Evolutionary conservation across 1,140 invertebrate genomes (phyloP).

Genomic region (Semibalanus balanoides): DNA sequence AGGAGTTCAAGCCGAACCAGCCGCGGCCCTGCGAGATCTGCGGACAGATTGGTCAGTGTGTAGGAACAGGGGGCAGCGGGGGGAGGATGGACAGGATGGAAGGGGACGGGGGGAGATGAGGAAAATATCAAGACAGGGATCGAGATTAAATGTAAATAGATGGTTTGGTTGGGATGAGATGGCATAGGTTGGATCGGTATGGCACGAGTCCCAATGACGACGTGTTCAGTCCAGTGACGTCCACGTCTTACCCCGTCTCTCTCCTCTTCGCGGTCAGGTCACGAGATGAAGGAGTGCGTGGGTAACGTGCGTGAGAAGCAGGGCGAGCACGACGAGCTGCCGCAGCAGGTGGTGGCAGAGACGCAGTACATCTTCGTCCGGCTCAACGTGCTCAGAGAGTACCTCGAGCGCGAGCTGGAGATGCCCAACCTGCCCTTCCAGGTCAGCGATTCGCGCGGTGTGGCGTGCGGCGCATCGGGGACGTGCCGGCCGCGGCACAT

Average conservation of each 20-base stretch:
- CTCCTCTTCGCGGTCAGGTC: conserved; percentile 41
- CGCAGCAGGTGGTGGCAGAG: conserved; percentile 44
- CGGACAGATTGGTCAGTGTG: conserved; percentile 60
- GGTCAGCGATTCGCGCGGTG: conserved; percentile 30
- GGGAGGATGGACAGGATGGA: no score
- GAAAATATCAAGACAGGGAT: no score
- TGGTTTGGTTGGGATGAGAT: no score
- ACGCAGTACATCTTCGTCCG: conserved; percentile 79
- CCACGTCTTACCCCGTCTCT: background rate
- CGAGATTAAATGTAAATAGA: no score
- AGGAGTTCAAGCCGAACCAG: conserved; percentile 97
- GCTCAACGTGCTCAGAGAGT: conserved; percentile 84
- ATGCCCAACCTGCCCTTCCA: conserved; percentile 90
- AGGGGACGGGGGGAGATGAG: no score
- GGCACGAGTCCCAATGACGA: no score
- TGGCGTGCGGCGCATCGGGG: no score
- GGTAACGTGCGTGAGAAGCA: conserved; percentile 42
- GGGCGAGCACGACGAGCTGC: conserved; percentile 32
- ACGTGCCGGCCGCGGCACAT: no score
- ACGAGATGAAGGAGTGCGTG: conserved; percentile 90
- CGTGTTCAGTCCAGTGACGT: no score
- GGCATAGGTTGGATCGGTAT: no score
- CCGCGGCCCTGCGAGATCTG: conserved; percentile 93
- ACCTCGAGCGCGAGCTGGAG: conserved; percentile 73
- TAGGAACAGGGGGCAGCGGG: background rate